Base-by-base conservation (phyloP, 2,888 invertebrate species). In the Thalpophila matura region DNA sequence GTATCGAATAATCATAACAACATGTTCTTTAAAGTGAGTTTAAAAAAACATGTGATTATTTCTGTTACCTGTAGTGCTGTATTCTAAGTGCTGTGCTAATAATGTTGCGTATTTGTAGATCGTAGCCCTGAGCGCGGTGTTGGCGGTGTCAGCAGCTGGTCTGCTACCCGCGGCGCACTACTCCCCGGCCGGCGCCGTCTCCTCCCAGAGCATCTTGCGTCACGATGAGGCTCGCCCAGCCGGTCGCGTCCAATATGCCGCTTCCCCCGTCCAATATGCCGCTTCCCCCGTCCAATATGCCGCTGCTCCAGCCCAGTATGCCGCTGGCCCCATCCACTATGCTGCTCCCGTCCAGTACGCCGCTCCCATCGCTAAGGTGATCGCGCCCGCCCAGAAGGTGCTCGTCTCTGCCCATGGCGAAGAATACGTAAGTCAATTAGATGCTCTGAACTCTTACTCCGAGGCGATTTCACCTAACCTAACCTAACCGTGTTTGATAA, bases 21-120 rank as follows among this genome's bases (percentile, higher is more conserved):
- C 67, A 92, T 93, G 93, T 91, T 89, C 89, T 87, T 87, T 65
- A 91, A 91, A 91, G 93, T 93, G 84, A 91, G 91, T 89, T 62
- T 10, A 2, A 29, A 38, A 55, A 38, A 50, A 31, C 9, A 20
- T 5, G 38, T n/a, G 14, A 54, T 35, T 35, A 49, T 29, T 12
- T 26, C 1, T 37, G 16, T 2, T n/a, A 6, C n/a, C 10, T 10
- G 2, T n/a, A n/a, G n/a, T n/a, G n/a, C n/a, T n/a, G n/a, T n/a
- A n/a, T n/a, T n/a, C 16, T 16, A 20, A 5, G 6, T 29, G 3
- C 4, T 14, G 18, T 53, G 29, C 10, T 63, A 63, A 58, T 12
- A 40, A 27, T 49, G 12, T 29, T 60, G 27, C 33, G 45, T 50
- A 60, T 85, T n/a, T 82, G n/a, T 76, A 92, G 92, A 82, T 92